Percentiles rank a stretch among this genome's conserved stretches.
Conservation (phyloP, 2,113 vertebrate species). For the Chelonoidis abingdonii region DNA sequence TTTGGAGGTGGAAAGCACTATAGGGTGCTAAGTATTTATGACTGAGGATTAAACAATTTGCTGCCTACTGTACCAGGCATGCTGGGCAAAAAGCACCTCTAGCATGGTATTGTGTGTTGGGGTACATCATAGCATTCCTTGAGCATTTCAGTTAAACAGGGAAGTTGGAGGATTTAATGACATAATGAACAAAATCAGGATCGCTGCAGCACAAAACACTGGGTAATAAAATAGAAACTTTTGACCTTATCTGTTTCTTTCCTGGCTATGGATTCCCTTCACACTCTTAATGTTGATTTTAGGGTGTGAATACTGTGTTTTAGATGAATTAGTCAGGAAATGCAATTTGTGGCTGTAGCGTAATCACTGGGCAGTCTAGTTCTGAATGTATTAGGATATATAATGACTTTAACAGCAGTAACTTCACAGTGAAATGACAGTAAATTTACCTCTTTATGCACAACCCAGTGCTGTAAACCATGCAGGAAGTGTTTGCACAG, state of each 20-base stretch:
- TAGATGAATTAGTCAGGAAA: slow-evolving; percentile 15
- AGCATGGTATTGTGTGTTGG: background rate
- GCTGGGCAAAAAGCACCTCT: background rate
- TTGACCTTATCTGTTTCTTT: slow-evolving; percentile 21
- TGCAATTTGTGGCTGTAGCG: background rate
- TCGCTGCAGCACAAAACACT: background rate
- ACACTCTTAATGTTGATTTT: slow-evolving; percentile 18
- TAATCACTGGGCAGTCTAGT: slow-evolving; percentile 16
- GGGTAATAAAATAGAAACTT: background rate
- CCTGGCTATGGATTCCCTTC: background rate
- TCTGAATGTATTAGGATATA: background rate
- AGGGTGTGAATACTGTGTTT: slow-evolving; percentile 46
- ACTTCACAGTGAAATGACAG: background rate
- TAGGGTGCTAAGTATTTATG: background rate
- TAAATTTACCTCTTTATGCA: background rate
- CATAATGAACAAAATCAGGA: slow-evolving; percentile 7
- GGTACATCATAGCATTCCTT: background rate
- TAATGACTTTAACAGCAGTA: background rate
- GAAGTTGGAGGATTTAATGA: background rate
- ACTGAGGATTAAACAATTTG: background rate
- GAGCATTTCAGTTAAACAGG: background rate
- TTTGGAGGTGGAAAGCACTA: background rate
- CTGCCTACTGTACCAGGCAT: background rate
- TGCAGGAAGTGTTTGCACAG: background rate
- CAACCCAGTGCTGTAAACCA: background rate